A percentile compares a stretch with the other conserved stretches of the same genome.
phyloP scores from a whole-genome alignment of 2,888 invertebrate genomes.

The Platycheirus albimanus region DNA sequence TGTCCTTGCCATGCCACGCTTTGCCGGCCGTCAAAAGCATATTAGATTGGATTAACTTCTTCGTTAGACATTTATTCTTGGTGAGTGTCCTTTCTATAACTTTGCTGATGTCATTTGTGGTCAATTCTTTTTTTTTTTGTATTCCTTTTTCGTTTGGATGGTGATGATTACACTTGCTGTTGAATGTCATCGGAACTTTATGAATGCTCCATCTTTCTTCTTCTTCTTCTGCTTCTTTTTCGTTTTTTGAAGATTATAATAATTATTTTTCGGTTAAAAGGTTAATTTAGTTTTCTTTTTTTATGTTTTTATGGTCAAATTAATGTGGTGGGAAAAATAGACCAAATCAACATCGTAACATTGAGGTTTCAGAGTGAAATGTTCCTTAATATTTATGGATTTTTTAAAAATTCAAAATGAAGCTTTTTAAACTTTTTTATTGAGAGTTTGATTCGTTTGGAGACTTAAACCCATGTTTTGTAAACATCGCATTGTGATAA shows the following conservation, averaged over 20 bases:
- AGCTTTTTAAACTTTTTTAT: too few relatives aligned
- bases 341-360: too few relatives aligned
- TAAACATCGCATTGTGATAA: too few relatives aligned
- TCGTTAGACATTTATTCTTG: conserved; percentile 50
- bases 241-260: neutral
- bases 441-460: too few relatives aligned
- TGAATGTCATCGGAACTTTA: neutral
- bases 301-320: neutral
- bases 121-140: conserved; percentile 15
- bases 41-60: conserved; percentile 65
- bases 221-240: too few relatives aligned
- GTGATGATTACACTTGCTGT: conserved; percentile 31
- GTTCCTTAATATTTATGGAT: too few relatives aligned
- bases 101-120: conserved; percentile 25
- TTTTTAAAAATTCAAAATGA: too few relatives aligned
- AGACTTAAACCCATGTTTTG: too few relatives aligned
- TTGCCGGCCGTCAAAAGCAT: conserved; percentile 38
- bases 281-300: neutral
- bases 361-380: too few relatives aligned
- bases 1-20: conserved; percentile 7
- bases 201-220: neutral
- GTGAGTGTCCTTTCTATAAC: neutral
- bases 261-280: neutral
- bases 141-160: neutral
- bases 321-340: neutral